A percentile compares a stretch with the other conserved stretches of the same genome.
phyloP scores from a whole-genome alignment of 1,140 invertebrate genomes.

The Nephotettix cincticeps region DNA sequence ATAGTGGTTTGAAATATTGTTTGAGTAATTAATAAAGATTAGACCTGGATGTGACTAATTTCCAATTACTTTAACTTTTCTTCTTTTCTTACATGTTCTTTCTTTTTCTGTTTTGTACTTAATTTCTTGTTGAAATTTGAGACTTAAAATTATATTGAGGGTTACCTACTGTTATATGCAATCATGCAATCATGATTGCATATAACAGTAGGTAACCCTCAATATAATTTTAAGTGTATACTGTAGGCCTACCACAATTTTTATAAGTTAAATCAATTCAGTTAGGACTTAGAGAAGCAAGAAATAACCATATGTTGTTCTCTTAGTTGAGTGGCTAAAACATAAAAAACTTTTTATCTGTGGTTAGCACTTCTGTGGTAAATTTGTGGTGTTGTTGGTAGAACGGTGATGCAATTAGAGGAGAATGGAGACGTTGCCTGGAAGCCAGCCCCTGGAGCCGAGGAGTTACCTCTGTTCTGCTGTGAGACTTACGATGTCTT shows the following conservation, averaged over 20 bases:
- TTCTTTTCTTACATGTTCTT: no score
- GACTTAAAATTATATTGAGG: no score
- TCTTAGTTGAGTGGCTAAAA: neutral
- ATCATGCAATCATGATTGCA: no score
- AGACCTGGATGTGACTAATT: no score
- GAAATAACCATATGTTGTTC: neutral
- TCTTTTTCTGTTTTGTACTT: no score
- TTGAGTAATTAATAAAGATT: no score
- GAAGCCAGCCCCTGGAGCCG: conserved; percentile 58
- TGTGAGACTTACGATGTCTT: conserved; percentile 66
- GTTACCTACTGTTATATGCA: no score
- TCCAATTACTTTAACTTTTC: no score
- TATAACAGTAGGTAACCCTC: neutral
- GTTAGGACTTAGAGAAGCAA: no score
- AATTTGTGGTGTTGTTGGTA: conserved; percentile 42
- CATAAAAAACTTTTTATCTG: neutral
- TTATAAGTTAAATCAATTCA: neutral
- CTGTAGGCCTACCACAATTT: neutral
- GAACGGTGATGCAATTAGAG: conserved; percentile 63
- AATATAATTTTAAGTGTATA: neutral
- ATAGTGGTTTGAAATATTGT: no score
- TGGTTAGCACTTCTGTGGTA: neutral
- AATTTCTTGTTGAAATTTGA: no score
- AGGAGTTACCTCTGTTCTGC: conserved; percentile 60
- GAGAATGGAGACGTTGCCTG: conserved; percentile 65